Conservation (phyloP, 2,797 vertebrate species). For the Mastacembelus armatus region DNA sequence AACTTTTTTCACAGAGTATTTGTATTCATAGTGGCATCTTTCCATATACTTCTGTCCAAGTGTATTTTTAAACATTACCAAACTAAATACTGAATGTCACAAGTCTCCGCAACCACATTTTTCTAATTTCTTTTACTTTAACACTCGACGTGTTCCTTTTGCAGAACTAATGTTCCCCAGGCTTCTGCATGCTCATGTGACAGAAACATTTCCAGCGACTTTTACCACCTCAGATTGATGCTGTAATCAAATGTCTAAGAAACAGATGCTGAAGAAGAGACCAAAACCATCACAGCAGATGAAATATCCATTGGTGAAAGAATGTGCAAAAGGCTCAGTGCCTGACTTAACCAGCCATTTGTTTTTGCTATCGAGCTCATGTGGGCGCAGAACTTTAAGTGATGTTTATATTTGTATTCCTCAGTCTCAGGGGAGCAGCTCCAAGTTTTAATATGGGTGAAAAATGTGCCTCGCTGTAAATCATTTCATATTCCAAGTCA, state of each 20-base stretch:
- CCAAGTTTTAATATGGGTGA: slow-evolving; percentile 55
- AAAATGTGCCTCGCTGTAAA: slow-evolving; percentile 55
- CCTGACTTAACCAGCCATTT: slow-evolving; percentile 57
- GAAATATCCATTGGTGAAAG: slow-evolving; percentile 64
- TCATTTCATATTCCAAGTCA: slow-evolving; percentile 56
- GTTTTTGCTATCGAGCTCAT: slow-evolving; percentile 61
- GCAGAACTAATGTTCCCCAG: slow-evolving; percentile 8
- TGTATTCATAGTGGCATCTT: slow-evolving; percentile 7
- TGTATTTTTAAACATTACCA: slow-evolving; percentile 6
- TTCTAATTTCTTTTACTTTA: too few relatives aligned
- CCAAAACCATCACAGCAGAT: slow-evolving; percentile 43
- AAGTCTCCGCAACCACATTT: slow-evolving; percentile 4
- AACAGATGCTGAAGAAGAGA: slow-evolving; percentile 58
- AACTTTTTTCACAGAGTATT: neutral
- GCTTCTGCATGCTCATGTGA: slow-evolving; percentile 30
- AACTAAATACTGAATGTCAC: too few relatives aligned
- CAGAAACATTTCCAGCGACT: slow-evolving; percentile 43
- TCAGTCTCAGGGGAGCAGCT: slow-evolving; percentile 49
- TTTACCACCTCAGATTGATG: slow-evolving; percentile 44
- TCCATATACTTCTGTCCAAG: slow-evolving; percentile 3
- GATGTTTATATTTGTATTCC: slow-evolving; percentile 68
- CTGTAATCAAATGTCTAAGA: slow-evolving; percentile 29
- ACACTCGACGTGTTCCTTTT: too few relatives aligned
- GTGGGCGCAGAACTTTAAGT: slow-evolving; percentile 54
- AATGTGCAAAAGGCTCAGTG: slow-evolving; percentile 44